Evolutionary conservation across 2,113 vertebrate genomes (phyloP).

Genomic region (Mixornis gularis): DNA sequence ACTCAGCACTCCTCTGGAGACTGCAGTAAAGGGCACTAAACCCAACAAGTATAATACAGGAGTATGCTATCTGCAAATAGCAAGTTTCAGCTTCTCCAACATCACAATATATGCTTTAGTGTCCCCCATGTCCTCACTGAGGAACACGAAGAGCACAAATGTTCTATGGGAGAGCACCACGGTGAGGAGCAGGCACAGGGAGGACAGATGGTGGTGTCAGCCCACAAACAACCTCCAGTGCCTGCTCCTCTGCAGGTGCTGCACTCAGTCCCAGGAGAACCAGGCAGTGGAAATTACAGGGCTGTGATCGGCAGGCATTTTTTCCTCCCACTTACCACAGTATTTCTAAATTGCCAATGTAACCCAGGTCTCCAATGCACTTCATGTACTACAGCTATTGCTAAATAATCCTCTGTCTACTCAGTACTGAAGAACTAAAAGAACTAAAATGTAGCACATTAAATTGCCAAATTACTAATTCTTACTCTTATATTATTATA

Average conservation of each 20-base stretch:
- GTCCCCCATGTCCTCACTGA: background rate
- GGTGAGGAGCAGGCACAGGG: background rate
- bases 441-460: background rate
- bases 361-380: background rate
- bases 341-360: background rate
- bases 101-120: background rate
- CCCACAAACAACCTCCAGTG: background rate
- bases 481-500: background rate
- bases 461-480: background rate
- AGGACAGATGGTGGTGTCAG: background rate
- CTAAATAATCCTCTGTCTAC: background rate
- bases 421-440: background rate
- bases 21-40: background rate
- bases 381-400: background rate
- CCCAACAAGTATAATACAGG: background rate
- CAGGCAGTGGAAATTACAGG: background rate
- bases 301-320: background rate
- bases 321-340: background rate
- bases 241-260: background rate
- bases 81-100: background rate
- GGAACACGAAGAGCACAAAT: background rate
- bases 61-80: background rate
- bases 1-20: background rate
- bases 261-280: fast-evolving
- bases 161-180: background rate